Base-by-base conservation (phyloP, 2,888 invertebrate genomes). In the Xylota segnis region DNA sequence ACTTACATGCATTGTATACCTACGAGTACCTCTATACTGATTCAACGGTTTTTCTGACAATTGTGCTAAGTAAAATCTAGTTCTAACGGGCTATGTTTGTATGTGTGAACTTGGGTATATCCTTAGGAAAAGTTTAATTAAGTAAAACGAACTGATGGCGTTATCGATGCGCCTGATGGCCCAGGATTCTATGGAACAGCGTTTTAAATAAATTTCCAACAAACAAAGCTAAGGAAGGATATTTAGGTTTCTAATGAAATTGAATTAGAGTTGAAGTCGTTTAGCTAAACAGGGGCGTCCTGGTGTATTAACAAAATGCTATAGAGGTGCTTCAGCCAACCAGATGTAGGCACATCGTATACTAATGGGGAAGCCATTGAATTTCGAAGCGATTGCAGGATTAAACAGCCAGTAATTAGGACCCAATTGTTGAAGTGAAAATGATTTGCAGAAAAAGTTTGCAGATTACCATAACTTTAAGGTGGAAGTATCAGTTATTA, bases 111-210 rank as follows among this genome's bases (percentile, higher is more conserved):
- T n/a, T n/a, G n/a, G n/a, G n/a, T 27, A 34, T 23, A 23, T 23
- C 23, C 23, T 23, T 23, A 14, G 10, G 37, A 52, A 52, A 66
- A 52, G 40, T 66, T 66, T 52, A 66, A 66, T 66, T 66, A 66
- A 66, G 52, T 66, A 52, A 23, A 66, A 52, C 37, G 52, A 9
- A n/a, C 37, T 47, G 47, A 61, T 16, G 61, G 10, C 5, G 16
- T 43, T 45, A 61, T 61, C 45, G 45, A 45, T 63, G 29, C 45
- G 63, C 5, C 45, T 45, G 16, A 43, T 43, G 27, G 43, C 5
- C n/a, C 23, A n/a, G 14, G 10, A 4, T 12, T 27, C 34, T 7
- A 34, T 34, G 34, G 34, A 34, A 23, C 9, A 34, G 23, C 5
- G 27, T 23, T 40, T 59, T 12, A 37, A 23, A 59, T 59, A 40